These are phyloP conservation scores for Eupeodes luniger DNA, from an alignment of 2,888 invertebrate species.

Conservation along the genomic window DNA sequence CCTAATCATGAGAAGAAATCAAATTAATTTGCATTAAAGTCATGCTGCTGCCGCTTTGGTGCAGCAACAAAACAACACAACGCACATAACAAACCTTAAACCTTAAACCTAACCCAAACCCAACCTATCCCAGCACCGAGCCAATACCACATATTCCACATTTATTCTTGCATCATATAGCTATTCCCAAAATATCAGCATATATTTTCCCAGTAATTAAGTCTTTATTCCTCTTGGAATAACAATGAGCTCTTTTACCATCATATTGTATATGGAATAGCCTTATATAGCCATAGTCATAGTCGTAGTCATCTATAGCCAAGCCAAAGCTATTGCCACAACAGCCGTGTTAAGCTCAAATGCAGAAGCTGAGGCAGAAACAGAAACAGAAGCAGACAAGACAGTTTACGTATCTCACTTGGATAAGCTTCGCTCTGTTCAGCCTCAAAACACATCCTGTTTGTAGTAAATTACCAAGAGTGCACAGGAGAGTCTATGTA, in stretches of 20 bases:
- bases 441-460: conserved; percentile 37
- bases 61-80: neutral
- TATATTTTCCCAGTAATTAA: conserved; percentile 62
- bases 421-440: conserved; percentile 37
- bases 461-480: conserved; percentile 48
- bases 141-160: conserved; percentile 30
- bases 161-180: conserved; percentile 22
- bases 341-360: conserved; percentile 33
- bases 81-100: too few relatives aligned
- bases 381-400: conserved; percentile 26
- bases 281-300: neutral
- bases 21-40: conserved; percentile 34
- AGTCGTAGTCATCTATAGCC: too few relatives aligned
- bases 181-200: conserved; percentile 35
- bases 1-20: conserved; percentile 23
- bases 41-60: neutral
- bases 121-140: neutral
- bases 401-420: conserved; percentile 60
- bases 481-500: conserved; percentile 5
- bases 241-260: conserved; percentile 38
- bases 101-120: neutral
- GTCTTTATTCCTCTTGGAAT: conserved; percentile 53
- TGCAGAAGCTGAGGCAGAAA: conserved; percentile 10
- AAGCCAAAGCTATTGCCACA: conserved; percentile 26
- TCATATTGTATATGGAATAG: neutral